phyloP scores from a whole-genome alignment of 2,888 invertebrate genomes.

The Diploptera punctata region DNA sequence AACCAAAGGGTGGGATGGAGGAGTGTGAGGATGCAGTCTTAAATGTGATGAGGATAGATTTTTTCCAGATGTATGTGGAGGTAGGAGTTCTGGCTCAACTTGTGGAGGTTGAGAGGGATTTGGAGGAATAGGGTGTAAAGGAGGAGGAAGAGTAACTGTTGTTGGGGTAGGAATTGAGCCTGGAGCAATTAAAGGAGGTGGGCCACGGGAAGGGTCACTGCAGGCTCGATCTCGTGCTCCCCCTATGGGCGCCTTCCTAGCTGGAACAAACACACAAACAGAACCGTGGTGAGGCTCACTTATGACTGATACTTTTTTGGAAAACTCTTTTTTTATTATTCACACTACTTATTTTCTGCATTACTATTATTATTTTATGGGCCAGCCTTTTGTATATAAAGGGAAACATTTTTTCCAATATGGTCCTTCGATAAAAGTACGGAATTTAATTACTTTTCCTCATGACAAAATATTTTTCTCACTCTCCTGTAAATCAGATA shows the following conservation, averaged over 20 bases:
- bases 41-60: constrained; percentile 4
- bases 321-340: too few relatives aligned
- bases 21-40: constrained; percentile 27
- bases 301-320: too few relatives aligned
- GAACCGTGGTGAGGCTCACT: constrained; percentile 31
- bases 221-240: constrained; percentile 48
- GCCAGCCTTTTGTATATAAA: too few relatives aligned
- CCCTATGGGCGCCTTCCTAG: constrained; percentile 67
- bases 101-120: constrained; percentile 3
- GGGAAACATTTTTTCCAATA: too few relatives aligned
- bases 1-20: constrained; percentile 12
- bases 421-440: too few relatives aligned
- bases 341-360: too few relatives aligned
- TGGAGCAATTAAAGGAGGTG: constrained; percentile 45
- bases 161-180: constrained; percentile 50
- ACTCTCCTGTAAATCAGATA: too few relatives aligned
- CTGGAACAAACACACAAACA: constrained; percentile 58
- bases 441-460: too few relatives aligned
- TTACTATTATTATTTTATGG: too few relatives aligned
- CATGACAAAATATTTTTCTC: too few relatives aligned
- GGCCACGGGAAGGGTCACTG: constrained; percentile 27
- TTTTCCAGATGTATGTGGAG: constrained; percentile 23
- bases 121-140: constrained; percentile 41
- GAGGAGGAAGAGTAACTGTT: constrained; percentile 48
- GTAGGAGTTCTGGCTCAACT: constrained; percentile 5